A percentile compares a stretch with the other conserved stretches of the same genome.
These are phyloP conservation scores for Phataginus tricuspis DNA, from an alignment of 2,797 vertebrate species.

Conservation along the genomic window DNA sequence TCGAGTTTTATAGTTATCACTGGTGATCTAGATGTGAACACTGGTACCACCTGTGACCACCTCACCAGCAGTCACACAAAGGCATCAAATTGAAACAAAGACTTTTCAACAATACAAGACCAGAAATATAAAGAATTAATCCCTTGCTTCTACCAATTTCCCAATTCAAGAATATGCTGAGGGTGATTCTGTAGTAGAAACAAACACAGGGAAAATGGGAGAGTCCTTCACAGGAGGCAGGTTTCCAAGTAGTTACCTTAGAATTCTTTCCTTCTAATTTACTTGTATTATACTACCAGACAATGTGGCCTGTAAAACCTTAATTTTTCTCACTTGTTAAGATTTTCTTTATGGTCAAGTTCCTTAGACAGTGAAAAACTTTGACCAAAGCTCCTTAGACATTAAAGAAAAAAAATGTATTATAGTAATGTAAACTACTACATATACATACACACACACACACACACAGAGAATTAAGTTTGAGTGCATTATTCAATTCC, in stretches of 20 bases:
- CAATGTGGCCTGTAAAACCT: neutral
- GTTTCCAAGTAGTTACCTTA: neutral
- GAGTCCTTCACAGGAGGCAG: neutral
- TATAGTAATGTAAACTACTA: neutral
- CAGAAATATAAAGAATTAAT: conserved; percentile 1
- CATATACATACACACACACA: neutral
- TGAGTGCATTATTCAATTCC: neutral
- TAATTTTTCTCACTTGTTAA: conserved; percentile 9
- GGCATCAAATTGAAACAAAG: neutral
- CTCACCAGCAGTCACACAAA: neutral
- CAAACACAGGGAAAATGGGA: neutral
- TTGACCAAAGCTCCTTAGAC: too few relatives aligned
- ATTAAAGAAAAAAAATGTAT: neutral
- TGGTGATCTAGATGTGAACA: neutral
- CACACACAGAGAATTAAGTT: too few relatives aligned
- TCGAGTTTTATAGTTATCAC: neutral
- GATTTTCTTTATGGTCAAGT: neutral
- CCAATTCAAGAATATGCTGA: neutral
- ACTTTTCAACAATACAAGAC: neutral
- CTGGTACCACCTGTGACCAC: neutral
- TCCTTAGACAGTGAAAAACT: neutral
- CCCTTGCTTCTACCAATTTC: neutral
- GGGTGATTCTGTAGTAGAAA: neutral
- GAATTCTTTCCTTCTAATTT: conserved; percentile 2
- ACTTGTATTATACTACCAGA: conserved; percentile 14